phyloP scores from a whole-genome alignment of 2,797 vertebrate species.

The Leucoraja ocellata region DNA sequence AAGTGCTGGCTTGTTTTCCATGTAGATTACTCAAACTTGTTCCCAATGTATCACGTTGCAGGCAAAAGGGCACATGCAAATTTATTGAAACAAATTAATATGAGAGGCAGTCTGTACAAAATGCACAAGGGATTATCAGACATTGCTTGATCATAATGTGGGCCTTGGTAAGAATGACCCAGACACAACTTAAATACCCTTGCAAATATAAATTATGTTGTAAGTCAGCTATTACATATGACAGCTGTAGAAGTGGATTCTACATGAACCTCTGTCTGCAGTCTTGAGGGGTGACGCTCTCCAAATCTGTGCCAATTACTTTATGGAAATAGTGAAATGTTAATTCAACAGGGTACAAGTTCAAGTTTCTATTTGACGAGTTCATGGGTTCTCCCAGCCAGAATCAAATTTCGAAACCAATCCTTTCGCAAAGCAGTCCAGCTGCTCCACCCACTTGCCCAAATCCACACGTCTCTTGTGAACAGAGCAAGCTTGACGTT shows the following conservation, averaged over 20 bases:
- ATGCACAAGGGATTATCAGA: background rate
- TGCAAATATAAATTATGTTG: background rate
- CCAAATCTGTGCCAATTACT: background rate
- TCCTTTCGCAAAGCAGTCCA: background rate
- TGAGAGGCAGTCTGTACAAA: background rate
- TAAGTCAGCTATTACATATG: background rate
- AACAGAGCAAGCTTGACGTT: background rate
- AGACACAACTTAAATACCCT: background rate
- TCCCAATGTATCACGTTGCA: background rate
- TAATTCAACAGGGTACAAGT: background rate
- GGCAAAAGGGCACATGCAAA: background rate
- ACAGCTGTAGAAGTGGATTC: background rate
- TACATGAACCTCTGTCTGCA: background rate
- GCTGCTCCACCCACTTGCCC: background rate
- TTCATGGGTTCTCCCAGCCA: background rate
- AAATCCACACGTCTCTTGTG: too few relatives aligned
- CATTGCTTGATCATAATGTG: background rate
- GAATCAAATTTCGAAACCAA: conserved; percentile 1
- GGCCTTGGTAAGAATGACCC: background rate
- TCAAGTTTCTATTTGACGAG: background rate
- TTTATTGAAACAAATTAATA: background rate
- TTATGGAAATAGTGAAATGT: background rate
- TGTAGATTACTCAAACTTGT: background rate
- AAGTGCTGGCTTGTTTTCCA: background rate
- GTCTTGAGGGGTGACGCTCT: background rate